phyloP scores from a whole-genome alignment of 1,140 invertebrate genomes.

The Tetragnatha versicolor region DNA sequence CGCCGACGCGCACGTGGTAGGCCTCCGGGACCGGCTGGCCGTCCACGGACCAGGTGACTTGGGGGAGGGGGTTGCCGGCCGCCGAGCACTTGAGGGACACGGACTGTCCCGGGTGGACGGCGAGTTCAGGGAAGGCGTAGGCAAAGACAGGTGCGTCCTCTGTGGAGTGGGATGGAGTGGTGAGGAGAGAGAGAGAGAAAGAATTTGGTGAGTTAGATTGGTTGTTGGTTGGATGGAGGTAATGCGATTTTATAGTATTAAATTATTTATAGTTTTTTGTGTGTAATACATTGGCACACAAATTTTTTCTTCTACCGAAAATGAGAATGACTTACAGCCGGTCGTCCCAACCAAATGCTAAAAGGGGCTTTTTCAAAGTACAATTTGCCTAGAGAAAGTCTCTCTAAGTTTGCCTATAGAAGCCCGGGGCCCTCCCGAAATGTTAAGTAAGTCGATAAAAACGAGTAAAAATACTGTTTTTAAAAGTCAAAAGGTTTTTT shows the following conservation, averaged over 20 bases:
- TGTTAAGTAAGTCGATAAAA: too few relatives aligned
- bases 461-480: too few relatives aligned
- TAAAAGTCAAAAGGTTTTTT: too few relatives aligned
- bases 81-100: slow-evolving; percentile 59
- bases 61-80: slow-evolving; percentile 57
- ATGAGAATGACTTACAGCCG: too few relatives aligned
- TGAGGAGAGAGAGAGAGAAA: not conserved
- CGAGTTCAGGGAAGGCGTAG: slow-evolving; percentile 55
- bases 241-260: not conserved
- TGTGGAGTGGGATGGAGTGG: not conserved
- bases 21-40: slow-evolving; percentile 52
- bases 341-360: not conserved
- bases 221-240: not conserved
- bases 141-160: slow-evolving; percentile 52
- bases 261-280: too few relatives aligned
- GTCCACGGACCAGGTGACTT: slow-evolving; percentile 58
- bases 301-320: too few relatives aligned
- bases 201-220: not conserved
- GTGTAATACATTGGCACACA: not conserved
- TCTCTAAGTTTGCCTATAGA: too few relatives aligned
- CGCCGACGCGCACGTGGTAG: slow-evolving; percentile 47
- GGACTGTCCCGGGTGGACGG: slow-evolving; percentile 56
- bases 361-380: not conserved
- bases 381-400: too few relatives aligned
- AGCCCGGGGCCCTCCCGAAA: too few relatives aligned